Conservation (phyloP, 2,888 invertebrate genomes). For the Micoletzkya japonica region DNA sequence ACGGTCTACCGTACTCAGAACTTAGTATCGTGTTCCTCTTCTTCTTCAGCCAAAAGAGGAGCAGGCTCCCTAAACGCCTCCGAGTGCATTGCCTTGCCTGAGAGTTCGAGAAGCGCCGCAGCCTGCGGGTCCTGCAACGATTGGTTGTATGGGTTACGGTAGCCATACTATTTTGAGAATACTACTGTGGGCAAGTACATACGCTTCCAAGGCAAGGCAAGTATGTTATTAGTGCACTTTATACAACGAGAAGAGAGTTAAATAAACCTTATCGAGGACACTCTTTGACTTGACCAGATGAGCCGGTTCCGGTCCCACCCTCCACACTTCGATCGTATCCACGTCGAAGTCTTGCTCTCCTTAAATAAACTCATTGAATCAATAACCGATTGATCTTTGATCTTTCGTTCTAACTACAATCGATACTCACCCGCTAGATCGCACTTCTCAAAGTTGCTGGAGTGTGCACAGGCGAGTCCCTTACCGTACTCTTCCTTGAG, state of each 20-base stretch:
- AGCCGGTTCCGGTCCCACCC: constrained; percentile 42
- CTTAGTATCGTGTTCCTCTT: too few species aligned
- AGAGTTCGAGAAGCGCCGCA: constrained; percentile 81
- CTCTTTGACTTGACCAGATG: constrained; percentile 39
- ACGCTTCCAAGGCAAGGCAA: too few species aligned
- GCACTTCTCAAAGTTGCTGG: constrained; percentile 43
- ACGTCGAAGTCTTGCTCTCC: constrained; percentile 17
- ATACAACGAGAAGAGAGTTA: background rate
- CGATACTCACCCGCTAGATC: constrained; percentile 37
- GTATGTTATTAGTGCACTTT: background rate
- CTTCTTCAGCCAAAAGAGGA: constrained; percentile 40
- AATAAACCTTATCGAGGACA: constrained; percentile 44
- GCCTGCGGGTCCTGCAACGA: constrained; percentile 74
- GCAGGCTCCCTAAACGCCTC: constrained; percentile 74
- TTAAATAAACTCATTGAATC: background rate
- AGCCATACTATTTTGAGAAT: background rate
- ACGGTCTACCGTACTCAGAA: constrained; percentile 13
- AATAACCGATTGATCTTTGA: background rate
- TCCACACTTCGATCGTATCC: constrained; percentile 43
- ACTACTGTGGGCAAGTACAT: too few species aligned
- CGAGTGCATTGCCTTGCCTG: constrained; percentile 80
- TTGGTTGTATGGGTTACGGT: background rate
- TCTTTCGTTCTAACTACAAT: constrained; percentile 31
- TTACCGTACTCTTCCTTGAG: constrained; percentile 43
- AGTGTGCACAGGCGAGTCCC: constrained; percentile 37